Evolutionary conservation across 2,888 invertebrate genomes (phyloP).

Genomic region (Scaeva pyrastri): DNA sequence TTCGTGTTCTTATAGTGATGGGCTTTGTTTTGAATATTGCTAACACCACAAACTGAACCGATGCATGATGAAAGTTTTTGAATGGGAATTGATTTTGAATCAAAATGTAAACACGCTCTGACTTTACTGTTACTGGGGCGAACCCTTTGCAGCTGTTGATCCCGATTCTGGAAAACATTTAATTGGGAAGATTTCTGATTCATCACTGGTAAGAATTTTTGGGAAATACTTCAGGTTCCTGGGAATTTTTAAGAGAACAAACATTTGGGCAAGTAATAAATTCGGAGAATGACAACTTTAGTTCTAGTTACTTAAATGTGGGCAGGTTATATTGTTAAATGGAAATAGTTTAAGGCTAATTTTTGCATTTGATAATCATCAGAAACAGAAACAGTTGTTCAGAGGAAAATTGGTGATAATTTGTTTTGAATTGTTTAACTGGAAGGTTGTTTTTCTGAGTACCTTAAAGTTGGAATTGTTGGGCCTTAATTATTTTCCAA

Average conservation of each 20-base stretch:
- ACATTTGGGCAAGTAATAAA: background rate
- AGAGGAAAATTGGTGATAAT: no score
- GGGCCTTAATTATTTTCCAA: no score
- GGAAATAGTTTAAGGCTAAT: no score
- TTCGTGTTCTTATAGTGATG: background rate
- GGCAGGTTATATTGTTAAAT: no score
- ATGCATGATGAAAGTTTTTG: conserved; percentile 24
- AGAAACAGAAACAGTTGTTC: no score
- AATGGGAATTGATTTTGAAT: conserved; percentile 8
- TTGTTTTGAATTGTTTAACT: no score
- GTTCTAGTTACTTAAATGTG: no score
- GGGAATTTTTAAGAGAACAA: background rate
- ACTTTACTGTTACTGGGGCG: background rate
- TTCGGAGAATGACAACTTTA: no score
- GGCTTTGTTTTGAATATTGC: conserved; percentile 20
- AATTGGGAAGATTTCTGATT: background rate
- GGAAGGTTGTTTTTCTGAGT: no score
- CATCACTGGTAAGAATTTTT: background rate
- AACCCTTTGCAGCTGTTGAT: background rate
- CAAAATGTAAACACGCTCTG: background rate
- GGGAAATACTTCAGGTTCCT: background rate
- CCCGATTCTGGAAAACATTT: background rate
- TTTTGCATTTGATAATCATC: no score
- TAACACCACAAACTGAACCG: background rate
- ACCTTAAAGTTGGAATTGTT: no score